Base-by-base conservation (phyloP, 2,797 vertebrate species). In the Peromyscus aztecus region DNA sequence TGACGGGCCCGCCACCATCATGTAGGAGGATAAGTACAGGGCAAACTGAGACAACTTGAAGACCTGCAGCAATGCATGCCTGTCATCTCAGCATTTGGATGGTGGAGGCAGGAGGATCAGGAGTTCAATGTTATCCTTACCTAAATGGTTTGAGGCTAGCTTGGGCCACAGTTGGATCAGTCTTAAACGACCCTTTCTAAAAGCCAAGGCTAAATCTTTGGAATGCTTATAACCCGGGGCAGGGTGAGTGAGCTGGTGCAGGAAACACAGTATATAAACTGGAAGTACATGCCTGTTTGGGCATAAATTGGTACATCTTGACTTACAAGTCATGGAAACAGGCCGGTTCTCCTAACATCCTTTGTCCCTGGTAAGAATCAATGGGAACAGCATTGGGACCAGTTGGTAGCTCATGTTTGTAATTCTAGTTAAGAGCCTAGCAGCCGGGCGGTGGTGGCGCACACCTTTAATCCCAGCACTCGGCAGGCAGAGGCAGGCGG, bases 261-360 rank as follows among this genome's bases (percentile, higher is more conserved):
- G 73, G 73, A 77, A 23, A 71, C 27, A 17, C 29, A 23, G 19
- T 12, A 49, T 67, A 19, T 21, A 86, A 52, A 40, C 55, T 37
- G 34, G 49, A 96, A 94, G n/a, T 57, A 92, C 65, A 52, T 76
- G 37, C 91, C 34, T 76, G 9, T 95, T 65, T 92, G 78, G 46
- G 27, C 77, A 21, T 67, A 86, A 65, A 73, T 89, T 77, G 76
- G 71, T 86, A 67, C 63, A 17, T 31, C 63, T 52, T n/a, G 14
- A 67, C 82, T 85, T 83, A 90, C 61, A 80, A 23, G 46, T 87
- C 71, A 80, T 65, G 61, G 92, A 95, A 95, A 29, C 1, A 85
- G 61, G 73, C 19, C 40, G 1, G 8, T 96, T 93, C 75, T 96
- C 27, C 76, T 40, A 69, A 46, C 21, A 21, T 59, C 23, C 23